Evolutionary conservation across 2,888 invertebrate genomes (phyloP).

Genomic region (Phalera bucephala): DNA sequence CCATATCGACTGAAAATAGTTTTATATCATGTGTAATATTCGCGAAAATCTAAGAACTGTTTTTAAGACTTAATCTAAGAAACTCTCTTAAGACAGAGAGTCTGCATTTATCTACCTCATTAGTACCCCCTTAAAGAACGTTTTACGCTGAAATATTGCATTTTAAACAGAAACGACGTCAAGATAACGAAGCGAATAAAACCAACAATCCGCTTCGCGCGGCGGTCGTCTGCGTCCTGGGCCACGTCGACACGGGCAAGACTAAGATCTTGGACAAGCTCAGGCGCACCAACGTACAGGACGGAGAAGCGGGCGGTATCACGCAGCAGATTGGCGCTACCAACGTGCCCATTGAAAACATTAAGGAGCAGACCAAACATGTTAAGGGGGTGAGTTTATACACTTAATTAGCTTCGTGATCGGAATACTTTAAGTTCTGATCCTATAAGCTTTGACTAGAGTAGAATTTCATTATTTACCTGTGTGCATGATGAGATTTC

Average conservation of each 20-base stretch:
- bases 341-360: conserved; percentile 98
- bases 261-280: conserved; percentile 99
- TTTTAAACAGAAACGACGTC: conserved; percentile 74
- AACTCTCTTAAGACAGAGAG: too few species aligned
- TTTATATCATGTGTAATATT: too few species aligned
- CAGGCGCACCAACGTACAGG: conserved; percentile 94
- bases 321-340: conserved; percentile 99
- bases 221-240: conserved; percentile 98
- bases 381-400: conserved; percentile 92
- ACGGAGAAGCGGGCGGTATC: conserved; percentile 99
- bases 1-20: too few species aligned
- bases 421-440: neutral
- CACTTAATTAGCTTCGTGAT: neutral
- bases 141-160: too few species aligned
- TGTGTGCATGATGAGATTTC: too few species aligned
- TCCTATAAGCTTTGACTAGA: too few species aligned
- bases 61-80: too few species aligned
- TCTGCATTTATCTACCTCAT: too few species aligned
- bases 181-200: conserved; percentile 75
- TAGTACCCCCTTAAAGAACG: too few species aligned
- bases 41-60: too few species aligned
- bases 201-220: conserved; percentile 87
- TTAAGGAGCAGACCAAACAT: conserved; percentile 96
- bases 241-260: conserved; percentile 99
- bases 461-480: too few species aligned